Conservation (phyloP, 1,140 invertebrate genomes). For the Heterodera carotae region DNA sequence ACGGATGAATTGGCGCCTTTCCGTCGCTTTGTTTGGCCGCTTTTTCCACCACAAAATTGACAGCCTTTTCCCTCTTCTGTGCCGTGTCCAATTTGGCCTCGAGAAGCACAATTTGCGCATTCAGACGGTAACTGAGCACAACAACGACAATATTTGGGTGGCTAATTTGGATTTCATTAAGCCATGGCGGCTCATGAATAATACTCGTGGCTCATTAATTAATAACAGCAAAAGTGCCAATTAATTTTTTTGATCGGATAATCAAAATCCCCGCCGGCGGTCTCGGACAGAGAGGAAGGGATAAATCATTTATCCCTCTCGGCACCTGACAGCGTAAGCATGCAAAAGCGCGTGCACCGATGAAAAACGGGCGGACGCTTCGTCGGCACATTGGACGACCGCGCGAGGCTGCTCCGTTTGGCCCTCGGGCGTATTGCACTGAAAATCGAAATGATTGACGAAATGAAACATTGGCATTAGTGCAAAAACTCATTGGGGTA, state of each 20-base stretch:
- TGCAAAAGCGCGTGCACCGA: constrained; percentile 3
- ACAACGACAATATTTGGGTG: neutral
- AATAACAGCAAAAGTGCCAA: no score
- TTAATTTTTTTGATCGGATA: no score
- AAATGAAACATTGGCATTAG: no score
- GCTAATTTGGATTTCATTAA: no score
- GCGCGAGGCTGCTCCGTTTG: neutral
- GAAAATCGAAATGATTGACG: neutral
- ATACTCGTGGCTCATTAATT: no score
- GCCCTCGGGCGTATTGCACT: neutral
- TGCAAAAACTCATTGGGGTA: no score
- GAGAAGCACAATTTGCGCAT: neutral
- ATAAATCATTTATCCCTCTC: no score
- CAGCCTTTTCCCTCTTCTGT: neutral
- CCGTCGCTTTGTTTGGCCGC: neutral
- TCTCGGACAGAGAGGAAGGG: no score
- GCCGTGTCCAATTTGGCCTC: neutral
- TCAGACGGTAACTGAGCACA: neutral
- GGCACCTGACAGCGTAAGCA: constrained; percentile 3
- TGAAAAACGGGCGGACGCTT: constrained; percentile 11
- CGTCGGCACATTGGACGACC: neutral
- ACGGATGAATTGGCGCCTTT: constrained; percentile 10
- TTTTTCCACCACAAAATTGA: neutral
- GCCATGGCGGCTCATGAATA: no score
- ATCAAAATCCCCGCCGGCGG: no score